These are phyloP conservation scores for Chloroceryle aenea DNA, from an alignment of 2,113 vertebrate species.

Conservation along the genomic window DNA sequence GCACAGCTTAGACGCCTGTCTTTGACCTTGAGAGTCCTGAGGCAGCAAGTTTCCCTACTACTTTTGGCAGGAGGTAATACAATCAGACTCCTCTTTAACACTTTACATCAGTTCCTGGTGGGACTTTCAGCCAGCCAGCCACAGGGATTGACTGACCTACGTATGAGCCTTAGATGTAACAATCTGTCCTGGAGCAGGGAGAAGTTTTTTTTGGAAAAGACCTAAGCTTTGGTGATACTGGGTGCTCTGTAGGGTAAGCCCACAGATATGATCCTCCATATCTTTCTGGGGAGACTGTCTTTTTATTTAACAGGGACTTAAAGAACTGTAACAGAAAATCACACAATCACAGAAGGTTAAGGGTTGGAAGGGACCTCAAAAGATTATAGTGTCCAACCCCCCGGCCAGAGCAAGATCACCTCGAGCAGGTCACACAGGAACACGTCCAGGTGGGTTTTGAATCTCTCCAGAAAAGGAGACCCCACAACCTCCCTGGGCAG, in stretches of 20 bases:
- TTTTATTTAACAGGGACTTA: neutral
- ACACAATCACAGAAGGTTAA: too few species aligned
- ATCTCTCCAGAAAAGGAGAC: too few species aligned
- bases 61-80: neutral
- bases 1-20: neutral
- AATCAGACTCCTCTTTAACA: neutral
- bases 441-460: too few species aligned
- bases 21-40: neutral
- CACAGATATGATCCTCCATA: fast-evolving
- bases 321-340: neutral
- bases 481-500: too few species aligned
- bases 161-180: neutral
- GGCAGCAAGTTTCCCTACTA: neutral
- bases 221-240: neutral
- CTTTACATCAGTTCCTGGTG: neutral
- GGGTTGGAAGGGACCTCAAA: too few species aligned
- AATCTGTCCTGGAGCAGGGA: neutral
- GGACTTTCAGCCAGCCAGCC: neutral
- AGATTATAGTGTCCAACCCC: too few species aligned
- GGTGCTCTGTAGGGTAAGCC: neutral
- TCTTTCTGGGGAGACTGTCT: neutral
- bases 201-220: neutral
- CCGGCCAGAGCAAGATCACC: too few species aligned
- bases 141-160: neutral
- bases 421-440: too few species aligned